These are phyloP conservation scores for Amitus sp. DNA, from an alignment of 2,888 invertebrate species.

Conservation along the genomic window DNA sequence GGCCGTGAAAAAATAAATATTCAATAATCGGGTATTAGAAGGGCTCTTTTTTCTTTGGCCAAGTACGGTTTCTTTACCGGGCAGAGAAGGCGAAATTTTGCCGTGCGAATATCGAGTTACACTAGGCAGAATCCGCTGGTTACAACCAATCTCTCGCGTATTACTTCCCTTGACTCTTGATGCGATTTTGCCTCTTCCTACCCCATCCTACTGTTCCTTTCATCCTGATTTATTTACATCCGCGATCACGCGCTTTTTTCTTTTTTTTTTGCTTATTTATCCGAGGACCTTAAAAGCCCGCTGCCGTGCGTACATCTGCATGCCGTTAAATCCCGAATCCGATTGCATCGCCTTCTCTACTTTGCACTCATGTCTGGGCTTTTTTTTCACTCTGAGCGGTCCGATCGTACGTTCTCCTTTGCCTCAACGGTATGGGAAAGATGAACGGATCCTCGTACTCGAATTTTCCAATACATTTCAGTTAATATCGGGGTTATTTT, in stretches of 20 bases:
- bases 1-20: conserved; percentile 31
- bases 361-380: too few relatives aligned
- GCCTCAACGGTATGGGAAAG: too few relatives aligned
- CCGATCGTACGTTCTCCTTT: too few relatives aligned
- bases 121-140: conserved; percentile 56
- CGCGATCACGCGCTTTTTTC: conserved; percentile 44
- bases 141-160: conserved; percentile 62
- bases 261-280: conserved; percentile 59
- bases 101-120: conserved; percentile 54
- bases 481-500: too few relatives aligned
- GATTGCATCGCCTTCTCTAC: conserved; percentile 56
- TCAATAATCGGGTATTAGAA: conserved; percentile 34
- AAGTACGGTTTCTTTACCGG: conserved; percentile 37
- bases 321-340: conserved; percentile 66
- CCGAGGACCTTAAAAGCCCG: conserved; percentile 41
- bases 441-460: too few relatives aligned
- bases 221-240: conserved; percentile 56
- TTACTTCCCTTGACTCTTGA: conserved; percentile 53
- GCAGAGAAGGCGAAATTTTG: conserved; percentile 28
- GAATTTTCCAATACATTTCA: too few relatives aligned
- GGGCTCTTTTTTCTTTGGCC: conserved; percentile 16
- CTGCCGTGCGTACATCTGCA: conserved; percentile 44
- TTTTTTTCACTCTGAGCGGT: too few relatives aligned
- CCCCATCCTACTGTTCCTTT: conserved; percentile 40
- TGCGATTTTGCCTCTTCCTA: conserved; percentile 54